These are phyloP conservation scores for Disparrhopalites patrizii DNA, from an alignment of 2,888 invertebrate genomes.

Conservation along the genomic window DNA sequence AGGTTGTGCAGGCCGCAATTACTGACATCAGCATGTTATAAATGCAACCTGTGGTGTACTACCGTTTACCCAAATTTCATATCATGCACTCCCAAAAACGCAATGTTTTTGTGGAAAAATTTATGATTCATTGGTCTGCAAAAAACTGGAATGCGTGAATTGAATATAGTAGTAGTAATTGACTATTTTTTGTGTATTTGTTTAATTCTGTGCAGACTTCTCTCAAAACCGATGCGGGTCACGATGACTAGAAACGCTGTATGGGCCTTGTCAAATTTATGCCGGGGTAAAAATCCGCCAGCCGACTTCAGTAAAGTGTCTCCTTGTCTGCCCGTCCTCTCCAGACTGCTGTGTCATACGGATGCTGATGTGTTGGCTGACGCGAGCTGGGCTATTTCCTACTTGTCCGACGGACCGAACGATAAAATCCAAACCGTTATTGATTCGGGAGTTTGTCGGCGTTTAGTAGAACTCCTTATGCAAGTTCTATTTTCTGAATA, in stretches of 20 bases:
- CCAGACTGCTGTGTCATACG: constrained; percentile 77
- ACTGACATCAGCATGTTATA: no score
- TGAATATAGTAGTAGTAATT: no score
- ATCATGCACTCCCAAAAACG: no score
- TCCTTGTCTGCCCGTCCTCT: constrained; percentile 78
- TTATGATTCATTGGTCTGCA: no score
- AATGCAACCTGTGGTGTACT: no score
- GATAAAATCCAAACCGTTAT: constrained; percentile 97
- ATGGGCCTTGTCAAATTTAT: constrained; percentile 96
- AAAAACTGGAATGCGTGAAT: no score
- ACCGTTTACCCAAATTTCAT: no score
- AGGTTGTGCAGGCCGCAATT: no score
- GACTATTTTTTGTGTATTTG: neutral
- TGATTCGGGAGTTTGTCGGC: constrained; percentile 86
- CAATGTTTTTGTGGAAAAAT: no score
- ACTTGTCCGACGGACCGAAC: constrained; percentile 92
- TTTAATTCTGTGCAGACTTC: constrained; percentile 60
- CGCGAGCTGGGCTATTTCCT: constrained; percentile 95
- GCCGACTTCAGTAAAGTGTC: constrained; percentile 82
- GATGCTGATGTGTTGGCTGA: constrained; percentile 89
- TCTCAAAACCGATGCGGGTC: constrained; percentile 73
- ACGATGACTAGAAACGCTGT: constrained; percentile 96
- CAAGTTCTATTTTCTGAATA: constrained; percentile 51
- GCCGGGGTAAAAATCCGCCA: constrained; percentile 94
- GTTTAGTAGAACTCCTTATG: constrained; percentile 65